phyloP scores from a whole-genome alignment of 2,113 vertebrate genomes.

The Sturnira hondurensis region DNA sequence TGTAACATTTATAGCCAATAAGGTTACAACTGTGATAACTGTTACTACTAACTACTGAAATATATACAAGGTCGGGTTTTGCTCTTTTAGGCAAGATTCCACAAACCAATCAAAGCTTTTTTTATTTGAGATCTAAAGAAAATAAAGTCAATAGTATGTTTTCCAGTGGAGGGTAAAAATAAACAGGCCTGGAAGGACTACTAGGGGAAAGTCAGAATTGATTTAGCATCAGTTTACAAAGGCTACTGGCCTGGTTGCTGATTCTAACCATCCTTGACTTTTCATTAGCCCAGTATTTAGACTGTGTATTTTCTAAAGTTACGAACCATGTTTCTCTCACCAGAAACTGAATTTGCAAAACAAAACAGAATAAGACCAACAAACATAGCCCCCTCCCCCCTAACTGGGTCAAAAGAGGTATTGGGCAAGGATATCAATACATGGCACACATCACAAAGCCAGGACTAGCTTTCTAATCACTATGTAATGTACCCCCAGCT shows the following conservation, averaged over 20 bases:
- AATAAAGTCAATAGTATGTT: constrained; percentile 34
- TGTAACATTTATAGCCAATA: constrained; percentile 7
- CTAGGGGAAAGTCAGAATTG: background rate
- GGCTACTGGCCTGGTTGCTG: constrained; percentile 24
- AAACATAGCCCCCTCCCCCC: background rate
- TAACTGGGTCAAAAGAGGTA: constrained; percentile 6
- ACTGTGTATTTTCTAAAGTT: constrained; percentile 27
- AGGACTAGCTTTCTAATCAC: constrained; percentile 5
- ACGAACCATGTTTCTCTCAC: background rate
- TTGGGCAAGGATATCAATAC: background rate
- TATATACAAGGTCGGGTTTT: constrained; percentile 13
- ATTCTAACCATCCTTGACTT: constrained; percentile 48
- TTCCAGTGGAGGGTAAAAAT: constrained; percentile 27
- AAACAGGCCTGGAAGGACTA: background rate
- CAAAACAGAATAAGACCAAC: background rate
- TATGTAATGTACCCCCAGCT: constrained; percentile 11
- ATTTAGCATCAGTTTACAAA: constrained; percentile 38
- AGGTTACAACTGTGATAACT: background rate
- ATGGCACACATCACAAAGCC: background rate
- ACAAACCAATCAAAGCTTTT: background rate
- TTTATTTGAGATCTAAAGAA: constrained; percentile 33
- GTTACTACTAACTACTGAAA: constrained; percentile 27
- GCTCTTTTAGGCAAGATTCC: constrained; percentile 22
- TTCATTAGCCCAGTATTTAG: constrained; percentile 32
- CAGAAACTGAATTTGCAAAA: constrained; percentile 32